Conservation (phyloP, 2,797 vertebrate genomes). For the Apogon hyalosoma region DNA sequence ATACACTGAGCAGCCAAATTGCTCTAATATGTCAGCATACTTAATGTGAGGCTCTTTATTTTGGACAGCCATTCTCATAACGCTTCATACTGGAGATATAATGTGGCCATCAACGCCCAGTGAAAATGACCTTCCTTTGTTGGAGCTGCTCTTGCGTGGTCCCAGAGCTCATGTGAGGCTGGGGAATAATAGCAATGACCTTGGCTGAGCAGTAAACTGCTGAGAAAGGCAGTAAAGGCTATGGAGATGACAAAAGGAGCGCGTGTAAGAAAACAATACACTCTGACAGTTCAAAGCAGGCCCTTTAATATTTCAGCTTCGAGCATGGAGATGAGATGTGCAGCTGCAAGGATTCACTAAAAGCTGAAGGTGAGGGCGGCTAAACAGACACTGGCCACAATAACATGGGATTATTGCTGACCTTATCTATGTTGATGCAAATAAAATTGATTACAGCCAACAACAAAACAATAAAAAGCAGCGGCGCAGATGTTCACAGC, state of each 20-base stretch:
- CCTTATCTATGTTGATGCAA: constrained; percentile 14
- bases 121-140: constrained; percentile 79
- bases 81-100: constrained; percentile 61
- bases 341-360: constrained; percentile 18
- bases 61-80: constrained; percentile 49
- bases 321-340: constrained; percentile 19
- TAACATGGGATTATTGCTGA: constrained; percentile 3
- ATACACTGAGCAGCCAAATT: constrained; percentile 23
- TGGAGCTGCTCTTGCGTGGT: constrained; percentile 51
- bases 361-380: constrained; percentile 49
- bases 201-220: constrained; percentile 81
- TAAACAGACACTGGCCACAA: constrained; percentile 32
- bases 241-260: constrained; percentile 76
- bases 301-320: constrained; percentile 75
- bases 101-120: constrained; percentile 56
- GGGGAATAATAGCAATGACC: constrained; percentile 76
- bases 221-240: constrained; percentile 81
- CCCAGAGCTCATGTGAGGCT: constrained; percentile 33
- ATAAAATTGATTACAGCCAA: not conserved
- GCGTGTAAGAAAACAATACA: constrained; percentile 79
- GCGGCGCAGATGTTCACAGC: not conserved
- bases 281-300: constrained; percentile 80
- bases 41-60: constrained; percentile 51
- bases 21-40: constrained; percentile 30
- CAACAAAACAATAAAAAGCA: constrained; percentile 2